Base-by-base conservation (phyloP, 2,113 vertebrate species). In the Leuciscus idus region DNA sequence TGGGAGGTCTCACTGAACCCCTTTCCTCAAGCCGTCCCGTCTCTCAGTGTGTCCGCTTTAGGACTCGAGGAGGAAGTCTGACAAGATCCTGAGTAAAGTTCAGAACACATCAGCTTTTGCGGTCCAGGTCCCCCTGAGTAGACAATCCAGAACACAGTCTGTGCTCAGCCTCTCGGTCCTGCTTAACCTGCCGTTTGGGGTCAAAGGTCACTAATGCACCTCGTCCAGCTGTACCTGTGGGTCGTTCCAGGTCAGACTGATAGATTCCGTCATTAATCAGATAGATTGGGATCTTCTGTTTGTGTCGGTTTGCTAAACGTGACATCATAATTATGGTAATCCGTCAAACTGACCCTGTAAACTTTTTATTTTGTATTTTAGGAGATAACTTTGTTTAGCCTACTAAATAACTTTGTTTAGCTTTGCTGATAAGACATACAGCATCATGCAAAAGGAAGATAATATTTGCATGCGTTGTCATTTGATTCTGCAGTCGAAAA, bases 151-250 rank as follows among this genome's bases (percentile, higher is more conserved):
- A 43, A 8, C 7, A 43, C 4, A 6, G 5, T 74, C n/a, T 66
- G 80, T 21, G 46, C 68, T 33, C 26, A 30, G 39, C 43, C n/a
- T 28, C 4, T 28, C 4, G 10, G 26, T 48, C 17, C 26, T 70
- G 2, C 52, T 70, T 70, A 66, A 50, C 64, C 28, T 55, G 81
- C 17, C 19, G 10, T 70, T 52, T n/a, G 62, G 43, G 81, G 81
- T 70, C 46, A 83, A 52, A 70, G 81, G 46, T 83, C 62, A 52
- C 81, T 52, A 81, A 70, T 36, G 64, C 62, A 52, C 62, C 46
- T 50, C 28, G 6, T 70, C 61, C 62, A 15, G 81, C 26, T 19
- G 39, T 64, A 81, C 78, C 59, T 81, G 78, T 0, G 13, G 78
- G 57, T 64, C 55, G 17, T 13, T 30, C 21, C 2, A 4, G 78